Percentiles rank a stretch among this genome's conserved stretches.
These are phyloP conservation scores for Rallus limicola DNA, from an alignment of 2,113 vertebrate species.

Conservation along the genomic window DNA sequence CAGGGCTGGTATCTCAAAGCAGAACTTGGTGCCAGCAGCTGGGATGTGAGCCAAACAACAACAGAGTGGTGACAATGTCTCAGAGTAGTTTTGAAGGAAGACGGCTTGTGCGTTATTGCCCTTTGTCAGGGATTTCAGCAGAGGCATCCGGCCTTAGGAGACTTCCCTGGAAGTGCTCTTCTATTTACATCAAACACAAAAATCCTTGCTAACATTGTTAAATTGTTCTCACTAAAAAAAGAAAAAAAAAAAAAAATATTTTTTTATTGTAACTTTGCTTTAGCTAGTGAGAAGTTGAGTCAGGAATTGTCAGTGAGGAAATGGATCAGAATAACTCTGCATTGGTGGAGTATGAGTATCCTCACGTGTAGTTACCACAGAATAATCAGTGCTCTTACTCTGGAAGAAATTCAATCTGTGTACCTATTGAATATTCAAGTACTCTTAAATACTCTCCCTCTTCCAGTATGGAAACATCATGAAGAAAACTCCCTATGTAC, in stretches of 20 bases:
- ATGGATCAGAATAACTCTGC: not conserved
- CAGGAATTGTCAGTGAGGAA: not conserved
- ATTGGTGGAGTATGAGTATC: not conserved
- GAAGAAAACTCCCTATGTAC: not conserved
- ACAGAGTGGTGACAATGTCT: rapidly evolving
- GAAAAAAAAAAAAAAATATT: not conserved
- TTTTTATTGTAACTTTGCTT: not conserved
- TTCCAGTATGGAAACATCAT: not conserved
- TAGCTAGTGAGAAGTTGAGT: not conserved
- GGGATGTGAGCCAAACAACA: not conserved
- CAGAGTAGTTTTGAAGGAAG: not conserved
- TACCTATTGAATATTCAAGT: not conserved
- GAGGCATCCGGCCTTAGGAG: not conserved
- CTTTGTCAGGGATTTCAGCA: not conserved
- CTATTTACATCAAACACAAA: not conserved
- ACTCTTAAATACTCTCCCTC: not conserved
- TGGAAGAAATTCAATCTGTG: not conserved
- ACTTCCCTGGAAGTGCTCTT: not conserved
- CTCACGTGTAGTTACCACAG: not conserved
- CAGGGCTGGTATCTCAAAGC: not conserved
- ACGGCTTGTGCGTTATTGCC: not conserved
- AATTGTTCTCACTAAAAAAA: not conserved
- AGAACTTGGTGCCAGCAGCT: rapidly evolving
- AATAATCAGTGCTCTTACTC: not conserved
- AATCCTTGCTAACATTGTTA: not conserved